Evolutionary conservation across 2,888 invertebrate species (phyloP).

Genomic region (Watsonalla binaria): DNA sequence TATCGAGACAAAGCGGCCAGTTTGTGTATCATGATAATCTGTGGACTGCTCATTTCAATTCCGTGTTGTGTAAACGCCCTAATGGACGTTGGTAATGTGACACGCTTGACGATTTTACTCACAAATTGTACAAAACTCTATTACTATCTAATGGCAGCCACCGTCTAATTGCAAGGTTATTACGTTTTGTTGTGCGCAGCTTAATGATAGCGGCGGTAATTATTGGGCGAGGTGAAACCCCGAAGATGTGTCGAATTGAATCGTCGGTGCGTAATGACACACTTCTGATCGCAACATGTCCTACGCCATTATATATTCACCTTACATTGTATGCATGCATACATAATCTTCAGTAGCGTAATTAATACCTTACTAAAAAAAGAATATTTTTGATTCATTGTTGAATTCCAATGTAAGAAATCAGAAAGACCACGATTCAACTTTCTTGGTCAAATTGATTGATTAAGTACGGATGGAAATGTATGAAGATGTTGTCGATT

Average conservation of each 20-base stretch:
- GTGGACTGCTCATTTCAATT: conserved; percentile 76
- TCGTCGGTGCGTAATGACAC: conserved; percentile 55
- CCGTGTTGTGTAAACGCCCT: conserved; percentile 77
- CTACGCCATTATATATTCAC: neutral
- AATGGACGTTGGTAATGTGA: conserved; percentile 76
- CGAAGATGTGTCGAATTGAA: conserved; percentile 77
- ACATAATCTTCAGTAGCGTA: too few relatives aligned
- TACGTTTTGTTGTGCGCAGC: conserved; percentile 71
- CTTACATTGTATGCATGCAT: too few relatives aligned
- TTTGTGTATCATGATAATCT: conserved; percentile 78
- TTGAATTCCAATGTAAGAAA: too few relatives aligned
- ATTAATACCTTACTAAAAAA: too few relatives aligned
- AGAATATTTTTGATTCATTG: too few relatives aligned
- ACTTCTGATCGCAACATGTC: conserved; percentile 17
- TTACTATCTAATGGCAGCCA: conserved; percentile 76
- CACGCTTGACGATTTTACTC: conserved; percentile 79
- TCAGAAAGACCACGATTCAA: too few relatives aligned
- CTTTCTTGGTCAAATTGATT: too few relatives aligned
- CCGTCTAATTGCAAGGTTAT: conserved; percentile 77
- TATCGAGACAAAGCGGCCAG: conserved; percentile 72
- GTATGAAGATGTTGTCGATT: too few relatives aligned
- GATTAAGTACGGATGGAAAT: too few relatives aligned
- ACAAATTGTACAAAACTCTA: conserved; percentile 79
- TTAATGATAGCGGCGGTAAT: conserved; percentile 71
- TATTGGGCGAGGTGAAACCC: conserved; percentile 75